Evolutionary conservation across 2,113 vertebrate genomes (phyloP), one percentile per base, ranked within the genome.

Genomic region (Camelus bactrianus): DNA sequence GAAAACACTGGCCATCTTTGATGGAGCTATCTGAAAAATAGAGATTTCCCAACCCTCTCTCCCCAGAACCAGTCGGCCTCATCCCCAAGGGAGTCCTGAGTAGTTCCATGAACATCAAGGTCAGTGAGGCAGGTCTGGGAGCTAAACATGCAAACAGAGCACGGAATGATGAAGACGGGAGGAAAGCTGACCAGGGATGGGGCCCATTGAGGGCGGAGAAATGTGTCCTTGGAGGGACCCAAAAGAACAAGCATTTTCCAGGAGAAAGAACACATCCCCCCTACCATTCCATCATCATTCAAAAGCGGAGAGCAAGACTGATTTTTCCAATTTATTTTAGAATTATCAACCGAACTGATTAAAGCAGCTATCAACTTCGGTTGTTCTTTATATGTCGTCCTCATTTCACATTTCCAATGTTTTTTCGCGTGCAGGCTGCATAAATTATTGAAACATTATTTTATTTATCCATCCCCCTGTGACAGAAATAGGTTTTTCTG

Each of bases 391-490:
- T 65, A 77, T 46, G 96, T 95, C 12, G 0, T 73, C 97, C 98
- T 96, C 80, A 38, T 96, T 97, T 97, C 97, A 95, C 97, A 93
- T 97, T 97, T 97, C 92, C 98, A 91, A 10, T 69, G 96, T 96
- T 97, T 86, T 97, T 97, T 96, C 20, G 50, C 79, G 69, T 85
- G 96, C 13, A 2, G 50, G 17, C 95, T 0, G 91, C 97, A 98
- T 98, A 98, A 98, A 98, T 99, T 98, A 98, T 98, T 98, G 98
- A 98, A 98, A 97, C 84, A 77, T 98, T 98, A 98, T 98, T 98
- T 97, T 98, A 98, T 98, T 98, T 98, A 97, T 98, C 97, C 96
- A 91, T 97, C 92, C 96, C 96, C 95, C 89, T 95, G 96, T 97
- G 98, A 98, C 98, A 98, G 96, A 98, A 98, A 98, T 97, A 98